Percentiles rank a stretch among this genome's conserved stretches.
These are phyloP conservation scores for Corbicula japonica DNA, from an alignment of 2,888 invertebrate genomes.

Conservation along the genomic window DNA sequence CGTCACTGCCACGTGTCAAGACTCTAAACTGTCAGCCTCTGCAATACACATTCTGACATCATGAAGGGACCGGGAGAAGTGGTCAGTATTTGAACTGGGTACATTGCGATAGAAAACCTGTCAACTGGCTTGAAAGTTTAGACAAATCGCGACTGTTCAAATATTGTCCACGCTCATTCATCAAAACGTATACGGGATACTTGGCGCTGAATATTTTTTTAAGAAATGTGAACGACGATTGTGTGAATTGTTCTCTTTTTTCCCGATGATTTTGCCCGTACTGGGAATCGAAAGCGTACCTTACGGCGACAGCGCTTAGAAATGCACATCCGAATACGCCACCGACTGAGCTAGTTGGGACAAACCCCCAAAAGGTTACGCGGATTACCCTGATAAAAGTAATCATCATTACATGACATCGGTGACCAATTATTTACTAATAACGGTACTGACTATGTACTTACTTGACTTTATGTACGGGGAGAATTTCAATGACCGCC, in stretches of 20 bases:
- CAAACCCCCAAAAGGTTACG: not conserved
- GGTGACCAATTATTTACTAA: too few species aligned
- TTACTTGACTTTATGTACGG: too few species aligned
- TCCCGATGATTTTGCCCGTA: not conserved
- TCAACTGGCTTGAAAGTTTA: conserved; percentile 12
- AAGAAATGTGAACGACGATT: not conserved
- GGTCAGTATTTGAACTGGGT: conserved; percentile 26
- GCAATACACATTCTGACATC: conserved; percentile 46
- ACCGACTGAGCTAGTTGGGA: not conserved
- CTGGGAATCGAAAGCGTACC: not conserved
- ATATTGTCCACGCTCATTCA: conserved; percentile 35
- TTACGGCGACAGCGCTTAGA: not conserved
- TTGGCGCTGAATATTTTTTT: not conserved
- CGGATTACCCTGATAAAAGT: too few species aligned
- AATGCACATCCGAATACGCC: not conserved
- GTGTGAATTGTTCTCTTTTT: not conserved
- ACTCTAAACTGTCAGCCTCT: conserved; percentile 23
- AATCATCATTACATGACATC: too few species aligned
- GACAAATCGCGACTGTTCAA: not conserved
- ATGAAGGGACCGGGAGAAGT: conserved; percentile 34
- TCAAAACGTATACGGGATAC: conserved; percentile 11
- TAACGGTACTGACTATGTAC: too few species aligned
- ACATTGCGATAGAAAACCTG: conserved; percentile 14
- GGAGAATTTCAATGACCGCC: too few species aligned
- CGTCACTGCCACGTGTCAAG: conserved; percentile 67